phyloP scores from a whole-genome alignment of 2,888 invertebrate genomes.

The Opisthograptis luteolata region DNA sequence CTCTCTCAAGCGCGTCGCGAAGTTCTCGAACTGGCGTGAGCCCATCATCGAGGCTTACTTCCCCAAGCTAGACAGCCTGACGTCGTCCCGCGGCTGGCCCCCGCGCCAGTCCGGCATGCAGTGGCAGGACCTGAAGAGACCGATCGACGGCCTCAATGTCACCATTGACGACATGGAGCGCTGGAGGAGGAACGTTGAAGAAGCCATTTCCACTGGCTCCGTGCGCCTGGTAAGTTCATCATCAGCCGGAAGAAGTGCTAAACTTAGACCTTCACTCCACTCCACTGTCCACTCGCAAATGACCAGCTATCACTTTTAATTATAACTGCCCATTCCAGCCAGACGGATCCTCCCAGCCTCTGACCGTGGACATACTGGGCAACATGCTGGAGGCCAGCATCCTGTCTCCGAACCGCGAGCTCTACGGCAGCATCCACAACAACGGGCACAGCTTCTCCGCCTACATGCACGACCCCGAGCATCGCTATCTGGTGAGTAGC shows the following conservation, averaged over 20 bases:
- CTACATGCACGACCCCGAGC: slow-evolving; percentile 89
- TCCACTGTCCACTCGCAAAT: too few species aligned
- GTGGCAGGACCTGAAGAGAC: slow-evolving; percentile 87
- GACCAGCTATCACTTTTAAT: too few species aligned
- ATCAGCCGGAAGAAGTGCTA: too few species aligned
- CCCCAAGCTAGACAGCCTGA: slow-evolving; percentile 90
- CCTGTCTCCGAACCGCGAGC: slow-evolving; percentile 85
- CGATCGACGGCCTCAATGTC: slow-evolving; percentile 84
- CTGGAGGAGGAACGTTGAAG: slow-evolving; percentile 90
- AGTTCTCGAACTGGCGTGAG: slow-evolving; percentile 87
- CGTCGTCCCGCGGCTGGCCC: slow-evolving; percentile 89
- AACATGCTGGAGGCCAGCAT: slow-evolving; percentile 89
- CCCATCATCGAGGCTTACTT: slow-evolving; percentile 91
- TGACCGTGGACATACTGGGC: slow-evolving; percentile 88
- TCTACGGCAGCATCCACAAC: slow-evolving; percentile 90
- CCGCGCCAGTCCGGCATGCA: slow-evolving; percentile 85
- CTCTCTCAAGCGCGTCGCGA: slow-evolving; percentile 85
- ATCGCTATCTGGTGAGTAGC: slow-evolving; percentile 85
- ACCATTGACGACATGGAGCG: slow-evolving; percentile 88
- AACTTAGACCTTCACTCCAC: too few species aligned
- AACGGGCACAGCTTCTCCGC: slow-evolving; percentile 89
- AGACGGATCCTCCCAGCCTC: slow-evolving; percentile 70
- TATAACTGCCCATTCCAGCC: slow-evolving; percentile 56
- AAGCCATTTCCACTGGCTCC: slow-evolving; percentile 89
- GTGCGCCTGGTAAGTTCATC: slow-evolving; percentile 86